Evolutionary conservation across 2,113 vertebrate species (phyloP).

Genomic region (Galeopterus variegatus): DNA sequence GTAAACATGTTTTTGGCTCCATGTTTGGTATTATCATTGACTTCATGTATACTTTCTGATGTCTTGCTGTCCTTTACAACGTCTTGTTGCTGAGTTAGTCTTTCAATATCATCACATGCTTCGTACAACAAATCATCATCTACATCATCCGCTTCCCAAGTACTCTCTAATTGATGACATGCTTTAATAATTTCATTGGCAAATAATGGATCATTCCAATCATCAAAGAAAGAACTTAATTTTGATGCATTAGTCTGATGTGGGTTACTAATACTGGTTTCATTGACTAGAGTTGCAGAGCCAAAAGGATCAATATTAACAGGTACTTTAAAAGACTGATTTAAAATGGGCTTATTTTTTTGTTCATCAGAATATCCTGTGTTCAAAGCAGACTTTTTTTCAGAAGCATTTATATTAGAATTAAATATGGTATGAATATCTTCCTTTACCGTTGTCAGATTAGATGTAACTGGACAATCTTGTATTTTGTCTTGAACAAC

Average conservation of each 20-base stretch:
- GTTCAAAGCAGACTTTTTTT: slow-evolving; percentile 57
- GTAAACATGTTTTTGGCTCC: slow-evolving; percentile 38
- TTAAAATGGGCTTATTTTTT: slow-evolving; percentile 8
- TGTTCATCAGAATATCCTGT: slow-evolving; percentile 59
- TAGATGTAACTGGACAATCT: slow-evolving; percentile 18
- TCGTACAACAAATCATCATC: slow-evolving; percentile 95
- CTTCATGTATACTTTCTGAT: slow-evolving; percentile 56
- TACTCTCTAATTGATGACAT: slow-evolving; percentile 87
- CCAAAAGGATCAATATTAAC: slow-evolving; percentile 45
- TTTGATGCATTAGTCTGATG: slow-evolving; percentile 75
- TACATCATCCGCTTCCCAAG: slow-evolving; percentile 91
- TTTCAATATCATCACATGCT: slow-evolving; percentile 95
- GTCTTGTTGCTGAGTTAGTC: slow-evolving; percentile 89
- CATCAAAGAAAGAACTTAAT: slow-evolving; percentile 77
- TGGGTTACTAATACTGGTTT: slow-evolving; percentile 57
- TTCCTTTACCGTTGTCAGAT: slow-evolving; percentile 73
- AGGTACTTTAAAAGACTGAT: slow-evolving; percentile 67
- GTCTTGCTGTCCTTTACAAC: slow-evolving; percentile 76
- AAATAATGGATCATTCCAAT: slow-evolving; percentile 88
- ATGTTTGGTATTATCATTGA: slow-evolving; percentile 64
- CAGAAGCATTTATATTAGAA: slow-evolving; percentile 41
- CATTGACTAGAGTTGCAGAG: slow-evolving; percentile 44
- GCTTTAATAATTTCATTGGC: slow-evolving; percentile 86
- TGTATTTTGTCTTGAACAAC: slow-evolving; percentile 70
- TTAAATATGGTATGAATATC: slow-evolving; percentile 58